Base-by-base conservation (phyloP, 2,113 vertebrate species). In the Neolamprologus fasciatus region DNA sequence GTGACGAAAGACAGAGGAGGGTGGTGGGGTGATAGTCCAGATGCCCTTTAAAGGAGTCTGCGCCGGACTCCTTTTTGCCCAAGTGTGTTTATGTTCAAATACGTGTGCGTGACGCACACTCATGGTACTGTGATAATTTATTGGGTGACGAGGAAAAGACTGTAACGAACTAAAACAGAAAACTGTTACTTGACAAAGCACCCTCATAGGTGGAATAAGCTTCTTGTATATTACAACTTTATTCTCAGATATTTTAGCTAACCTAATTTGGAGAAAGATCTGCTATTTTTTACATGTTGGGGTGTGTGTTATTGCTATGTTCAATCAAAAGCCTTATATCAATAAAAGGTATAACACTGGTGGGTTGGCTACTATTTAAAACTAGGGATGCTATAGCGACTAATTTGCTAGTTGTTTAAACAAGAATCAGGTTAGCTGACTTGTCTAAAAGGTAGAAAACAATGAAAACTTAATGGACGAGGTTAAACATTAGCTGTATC, bases 91-190 rank as follows among this genome's bases (percentile, higher is more conserved):
- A 80, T 93, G 86, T 91, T 87, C 45, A 82, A 86, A 89, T 61
- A 80, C 87, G 90, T 91, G 61, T 63, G 88, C 23, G 23, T 94
- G 93, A 94, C 82, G 87, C 88, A 92, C 85, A 71, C 89, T 93
- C 91, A 86, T 92, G 94, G 95, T 96, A 95, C 96, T 97, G 96
- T 96, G 96, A 97, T 98, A 98, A 99, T 97, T 98, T 98, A 98
- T 98, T 98, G 91, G 88, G 87, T 88, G 87, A 81, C 16, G 76
- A 95, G 87, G 90, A 93, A 93, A 92, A 89, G 87, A 94, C 89
- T 94, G 73, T 90, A 94, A 89, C 92, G 26, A 93, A 84, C 78
- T 83, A 50, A 89, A 91, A 85, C 88, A 94, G 87, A 90, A 95
- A 94, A 89, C 93, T 95, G 95, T 96, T 96, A 96, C 96, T 96